Evolutionary conservation across 2,888 invertebrate species (phyloP), one percentile per base, ranked within the genome.

Genomic region (Ichneumon xanthorius): DNA sequence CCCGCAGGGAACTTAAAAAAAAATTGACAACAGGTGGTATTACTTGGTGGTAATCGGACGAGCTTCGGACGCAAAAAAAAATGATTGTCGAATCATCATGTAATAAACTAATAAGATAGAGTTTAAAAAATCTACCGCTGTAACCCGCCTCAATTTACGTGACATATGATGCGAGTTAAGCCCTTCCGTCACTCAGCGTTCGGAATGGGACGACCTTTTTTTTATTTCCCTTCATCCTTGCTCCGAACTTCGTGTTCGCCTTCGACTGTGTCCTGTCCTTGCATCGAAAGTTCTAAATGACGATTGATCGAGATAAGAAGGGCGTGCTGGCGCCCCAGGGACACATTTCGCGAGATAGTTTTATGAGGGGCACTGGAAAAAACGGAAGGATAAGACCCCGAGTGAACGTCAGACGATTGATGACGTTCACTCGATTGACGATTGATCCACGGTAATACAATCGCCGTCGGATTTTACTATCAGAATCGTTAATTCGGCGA

Each of bases 281-380:
- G 55, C 19, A 22, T 55, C 19, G 50, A 50, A 50, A 55, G 9
- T 75, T 58, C 19, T 81, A 75, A 68, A 81, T 58, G 55, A 81
- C 80, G 80, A 81, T 75, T 68, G 80, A 81, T 81, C 73, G 80
- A 75, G 33, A 67, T 65, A 16, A 19, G 50, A 65, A 26, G 40
- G 30, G 37, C 45, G 48, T 72, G 55, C 33, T 26, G 53, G 45
- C 22, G 26, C 58, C 14, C 14, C 14, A 70, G 48, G 26, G 9
- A 70, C 75, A 53, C 16, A 22, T 68, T 63, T 61, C n/a, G n/a
- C 26, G 22, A 48, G 33, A 58, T 61, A 68, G 61, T 81, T 70
- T 37, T 70, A 7, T 58, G 11, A 58, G 11, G 40, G 40, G 19
- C 55, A 19, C 22, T 55, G 19, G 22, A 22, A 55, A 45, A 45